phyloP scores from a whole-genome alignment of 2,888 invertebrate genomes.

The Thyatira batis region DNA sequence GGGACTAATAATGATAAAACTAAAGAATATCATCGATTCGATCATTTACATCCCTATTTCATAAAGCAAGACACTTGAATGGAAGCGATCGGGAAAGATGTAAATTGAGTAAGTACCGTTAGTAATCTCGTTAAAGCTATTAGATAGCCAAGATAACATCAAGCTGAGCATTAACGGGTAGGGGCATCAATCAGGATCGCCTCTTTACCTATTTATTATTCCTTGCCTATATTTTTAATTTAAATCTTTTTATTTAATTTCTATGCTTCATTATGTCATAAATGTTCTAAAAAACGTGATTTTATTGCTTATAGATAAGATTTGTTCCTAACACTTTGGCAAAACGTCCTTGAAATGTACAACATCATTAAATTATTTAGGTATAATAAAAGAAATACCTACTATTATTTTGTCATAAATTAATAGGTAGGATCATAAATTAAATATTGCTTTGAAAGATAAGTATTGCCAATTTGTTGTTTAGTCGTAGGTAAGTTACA shows the following conservation, averaged over 20 bases:
- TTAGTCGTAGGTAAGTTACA: too few relatives aligned
- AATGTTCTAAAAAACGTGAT: constrained; percentile 2
- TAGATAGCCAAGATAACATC: constrained; percentile 65
- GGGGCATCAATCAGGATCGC: constrained; percentile 70
- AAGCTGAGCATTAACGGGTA: constrained; percentile 59
- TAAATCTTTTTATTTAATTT: too few relatives aligned
- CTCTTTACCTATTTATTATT: constrained; percentile 39
- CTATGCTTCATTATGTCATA: background rate
- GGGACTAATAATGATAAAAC: constrained; percentile 17
- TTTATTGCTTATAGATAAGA: constrained; percentile 14
- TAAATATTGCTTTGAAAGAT: too few relatives aligned
- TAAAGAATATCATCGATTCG: background rate
- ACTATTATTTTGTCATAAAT: too few relatives aligned
- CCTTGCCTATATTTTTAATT: constrained; percentile 50
- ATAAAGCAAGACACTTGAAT: constrained; percentile 2
- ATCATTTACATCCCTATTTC: background rate
- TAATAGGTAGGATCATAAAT: too few relatives aligned
- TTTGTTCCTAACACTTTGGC: constrained; percentile 27
- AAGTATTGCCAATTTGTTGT: too few relatives aligned
- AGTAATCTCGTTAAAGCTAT: constrained; percentile 74
- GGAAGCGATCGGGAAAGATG: constrained; percentile 49
- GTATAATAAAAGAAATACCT: constrained; percentile 26
- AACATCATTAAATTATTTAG: constrained; percentile 41
- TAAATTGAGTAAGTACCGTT: constrained; percentile 65
- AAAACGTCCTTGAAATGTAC: constrained; percentile 45